Evolutionary conservation across 2,888 invertebrate species (phyloP), one percentile per base, ranked within the genome.

Genomic region (Cheilosia scutellata): DNA sequence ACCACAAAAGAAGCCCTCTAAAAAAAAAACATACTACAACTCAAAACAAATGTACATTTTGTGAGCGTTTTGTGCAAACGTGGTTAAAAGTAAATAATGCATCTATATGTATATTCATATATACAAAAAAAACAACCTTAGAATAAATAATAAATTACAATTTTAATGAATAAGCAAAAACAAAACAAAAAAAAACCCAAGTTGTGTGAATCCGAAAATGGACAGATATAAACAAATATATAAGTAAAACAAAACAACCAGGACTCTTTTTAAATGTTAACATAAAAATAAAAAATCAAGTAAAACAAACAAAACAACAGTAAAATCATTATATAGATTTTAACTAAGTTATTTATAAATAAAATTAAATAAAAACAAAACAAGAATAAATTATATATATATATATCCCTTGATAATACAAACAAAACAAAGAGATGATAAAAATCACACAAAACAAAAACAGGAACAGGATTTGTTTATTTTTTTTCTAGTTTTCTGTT

Each of bases 281-380:
- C 86, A 86, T 68, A 72, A 86, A 51, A 80, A n/a, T n/a, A n/a
- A n/a, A 63, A 71, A 74, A 72, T 13, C 16, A 47, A 76, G 87
- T 77, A 88, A 68, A 82, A 71, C 76, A 88, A 68, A 82, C 72
- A 84, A 83, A 83, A 83, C 88, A 87, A 80, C 72, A 89, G 80
- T 72, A 88, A 90, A 90, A 89, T 89, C 88, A 89, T 88, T 87
- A 89, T 90, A 91, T 90, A 91, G 90, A 91, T 89, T 91, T 89
- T 90, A 90, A 90, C 88, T 89, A 91, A 91, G 92, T 92, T 92
- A 92, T 92, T 92, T 91, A 92, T 92, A 92, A 92, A 90, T 91
- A 91, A 80, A 91, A 92, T 90, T 90, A 91, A 91, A 91, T 89
- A 89, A 89, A 88, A 89, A 89, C 87, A 89, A 89, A 84, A 86